A percentile compares a stretch with the other conserved stretches of the same genome.
Evolutionary conservation across 2,888 invertebrate genomes (phyloP).

Genomic region (Odontocolon sp.): DNA sequence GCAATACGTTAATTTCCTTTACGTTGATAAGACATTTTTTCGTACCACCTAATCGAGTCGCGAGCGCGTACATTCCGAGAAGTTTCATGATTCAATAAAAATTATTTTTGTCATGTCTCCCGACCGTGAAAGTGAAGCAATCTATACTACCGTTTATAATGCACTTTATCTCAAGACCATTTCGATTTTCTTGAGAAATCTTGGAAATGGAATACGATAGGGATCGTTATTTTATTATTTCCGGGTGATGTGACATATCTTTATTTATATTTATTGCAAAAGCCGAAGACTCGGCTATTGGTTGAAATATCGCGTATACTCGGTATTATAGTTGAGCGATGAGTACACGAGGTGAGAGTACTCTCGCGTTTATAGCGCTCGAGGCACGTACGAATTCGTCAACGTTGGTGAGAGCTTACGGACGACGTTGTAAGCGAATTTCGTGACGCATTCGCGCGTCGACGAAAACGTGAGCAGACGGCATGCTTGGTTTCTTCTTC

Average conservation of each 20-base stretch:
- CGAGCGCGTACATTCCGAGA: no score
- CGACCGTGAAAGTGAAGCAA: no score
- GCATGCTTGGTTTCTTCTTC: not conserved
- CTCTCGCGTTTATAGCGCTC: not conserved
- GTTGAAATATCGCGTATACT: no score
- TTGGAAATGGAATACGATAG: no score
- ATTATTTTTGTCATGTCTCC: no score
- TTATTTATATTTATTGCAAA: not conserved
- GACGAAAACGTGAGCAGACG: not conserved
- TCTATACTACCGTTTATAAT: no score
- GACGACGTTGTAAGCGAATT: slow-evolving; percentile 19
- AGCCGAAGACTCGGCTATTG: no score
- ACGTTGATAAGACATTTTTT: not conserved
- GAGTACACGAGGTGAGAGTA: not conserved
- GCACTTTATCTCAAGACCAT: no score
- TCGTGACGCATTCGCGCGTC: not conserved
- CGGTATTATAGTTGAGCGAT: no score
- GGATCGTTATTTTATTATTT: not conserved
- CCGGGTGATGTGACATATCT: not conserved
- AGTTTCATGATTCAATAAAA: no score
- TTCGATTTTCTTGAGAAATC: no score
- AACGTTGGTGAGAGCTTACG: slow-evolving; percentile 8
- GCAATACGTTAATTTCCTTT: not conserved
- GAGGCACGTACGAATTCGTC: slow-evolving; percentile 11
- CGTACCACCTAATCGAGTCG: not conserved